Evolutionary conservation across 2,888 invertebrate genomes (phyloP), one percentile per base, ranked within the genome.

Genomic region (Mallateleia sp.): DNA sequence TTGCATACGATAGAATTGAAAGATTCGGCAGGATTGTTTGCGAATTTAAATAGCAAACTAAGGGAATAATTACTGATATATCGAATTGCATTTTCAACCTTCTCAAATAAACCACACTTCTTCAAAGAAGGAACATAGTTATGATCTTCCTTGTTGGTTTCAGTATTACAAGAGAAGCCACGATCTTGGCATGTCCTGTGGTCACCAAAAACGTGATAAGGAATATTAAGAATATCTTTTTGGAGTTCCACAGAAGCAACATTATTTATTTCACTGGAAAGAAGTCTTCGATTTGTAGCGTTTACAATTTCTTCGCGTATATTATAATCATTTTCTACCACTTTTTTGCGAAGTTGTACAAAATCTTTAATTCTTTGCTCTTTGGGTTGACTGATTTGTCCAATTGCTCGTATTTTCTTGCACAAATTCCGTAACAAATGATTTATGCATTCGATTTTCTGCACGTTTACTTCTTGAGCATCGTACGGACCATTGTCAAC

Each of bases 361-460:
- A 45, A 45, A 7, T 45, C 28, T 6, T 45, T 15, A n/a, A 2
- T 28, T 47, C 52, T 24, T 32, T 67, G 24, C 3, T 28, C 50
- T 34, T 32, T 38, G 0, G 32, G 32, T 34, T 64, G 42, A 0
- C 42, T 71, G 0, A 14, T 28, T 47, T 42, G 42, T 1, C 22
- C 32, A 18, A 72, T 24, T 2, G 45, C 14, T 20, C 20, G 24
- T 1, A 79, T 0, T 34, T 81, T 87, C 18, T 78, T 88, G 14
- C 88, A 85, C 24, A 88, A 62, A 80, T 90, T 90, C 24, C 88
- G 83, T 9, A 91, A 69, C 14, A 93, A 47, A 83, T 94, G 93
- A 74, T 93, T 94, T 8, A 58, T 81, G 77, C 94, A 94, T 84
- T 78, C 45, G 54, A 24, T 47, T 32, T 50, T 54, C 90, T 77